These are phyloP conservation scores for Trachymyrmex cornetzi DNA, from an alignment of 1,140 invertebrate species.

Conservation along the genomic window DNA sequence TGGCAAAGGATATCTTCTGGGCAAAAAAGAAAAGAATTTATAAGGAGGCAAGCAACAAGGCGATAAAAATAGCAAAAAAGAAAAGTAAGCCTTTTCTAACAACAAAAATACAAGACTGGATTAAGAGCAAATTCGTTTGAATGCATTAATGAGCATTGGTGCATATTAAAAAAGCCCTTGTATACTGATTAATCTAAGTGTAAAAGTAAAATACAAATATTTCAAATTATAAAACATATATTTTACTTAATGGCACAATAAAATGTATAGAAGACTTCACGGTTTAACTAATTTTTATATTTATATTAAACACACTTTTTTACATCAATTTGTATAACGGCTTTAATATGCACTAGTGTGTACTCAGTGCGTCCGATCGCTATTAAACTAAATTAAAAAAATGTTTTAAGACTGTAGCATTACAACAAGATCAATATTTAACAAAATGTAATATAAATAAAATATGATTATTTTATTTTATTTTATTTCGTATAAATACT, in stretches of 20 bases:
- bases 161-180: too few relatives aligned
- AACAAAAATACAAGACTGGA: neutral
- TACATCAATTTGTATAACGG: too few relatives aligned
- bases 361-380: too few relatives aligned
- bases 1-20: conserved; percentile 61
- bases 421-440: neutral
- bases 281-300: too few relatives aligned
- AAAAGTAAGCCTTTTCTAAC: conserved; percentile 55
- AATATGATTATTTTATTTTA: neutral
- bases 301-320: too few relatives aligned
- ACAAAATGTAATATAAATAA: neutral
- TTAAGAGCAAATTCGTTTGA: neutral
- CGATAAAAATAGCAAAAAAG: conserved; percentile 48
- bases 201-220: too few relatives aligned
- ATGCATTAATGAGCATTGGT: too few relatives aligned
- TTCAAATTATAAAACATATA: too few relatives aligned
- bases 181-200: too few relatives aligned
- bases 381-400: neutral
- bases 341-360: too few relatives aligned
- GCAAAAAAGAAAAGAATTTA: conserved; percentile 43
- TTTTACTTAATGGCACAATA: too few relatives aligned
- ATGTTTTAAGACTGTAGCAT: neutral
- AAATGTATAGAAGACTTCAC: too few relatives aligned
- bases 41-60: conserved; percentile 36
- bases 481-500: neutral